These are phyloP conservation scores for Brachypodius melanocephalos DNA, from an alignment of 2,113 vertebrate species.

Conservation along the genomic window DNA sequence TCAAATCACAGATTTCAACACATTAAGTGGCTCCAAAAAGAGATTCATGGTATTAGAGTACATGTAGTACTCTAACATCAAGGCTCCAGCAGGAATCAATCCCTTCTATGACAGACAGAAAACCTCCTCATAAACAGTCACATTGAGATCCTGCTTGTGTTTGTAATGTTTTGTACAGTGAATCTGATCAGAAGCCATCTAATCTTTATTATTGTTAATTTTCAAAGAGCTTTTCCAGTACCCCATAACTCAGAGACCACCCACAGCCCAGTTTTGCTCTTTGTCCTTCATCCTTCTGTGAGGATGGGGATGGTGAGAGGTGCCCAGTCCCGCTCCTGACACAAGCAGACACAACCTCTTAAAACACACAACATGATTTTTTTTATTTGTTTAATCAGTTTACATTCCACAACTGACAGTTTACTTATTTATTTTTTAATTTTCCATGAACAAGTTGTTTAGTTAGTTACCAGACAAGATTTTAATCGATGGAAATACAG, in stretches of 20 bases:
- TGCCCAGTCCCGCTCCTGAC: background rate
- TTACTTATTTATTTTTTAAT: slow-evolving; percentile 73
- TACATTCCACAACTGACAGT: slow-evolving; percentile 84
- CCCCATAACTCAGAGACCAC: background rate
- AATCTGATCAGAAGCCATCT: background rate
- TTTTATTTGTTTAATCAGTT: slow-evolving; percentile 84
- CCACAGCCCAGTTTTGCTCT: background rate
- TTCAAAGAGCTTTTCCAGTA: background rate
- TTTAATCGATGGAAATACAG: slow-evolving; percentile 73
- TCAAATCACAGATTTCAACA: background rate
- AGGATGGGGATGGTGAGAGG: background rate
- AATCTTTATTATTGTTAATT: background rate
- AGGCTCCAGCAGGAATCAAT: background rate
- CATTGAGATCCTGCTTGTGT: background rate
- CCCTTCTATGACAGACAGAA: background rate
- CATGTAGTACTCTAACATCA: background rate
- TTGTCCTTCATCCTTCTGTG: background rate
- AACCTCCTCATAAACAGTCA: background rate
- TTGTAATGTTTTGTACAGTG: background rate
- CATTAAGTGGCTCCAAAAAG: background rate
- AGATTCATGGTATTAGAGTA: background rate
- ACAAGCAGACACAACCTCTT: slow-evolving; percentile 54
- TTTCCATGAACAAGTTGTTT: slow-evolving; percentile 79
- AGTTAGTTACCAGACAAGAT: slow-evolving; percentile 78
- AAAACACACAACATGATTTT: slow-evolving; percentile 81